These are phyloP conservation scores for Enteromius argenteus DNA, from an alignment of 2,797 vertebrate genomes.

Conservation along the genomic window DNA sequence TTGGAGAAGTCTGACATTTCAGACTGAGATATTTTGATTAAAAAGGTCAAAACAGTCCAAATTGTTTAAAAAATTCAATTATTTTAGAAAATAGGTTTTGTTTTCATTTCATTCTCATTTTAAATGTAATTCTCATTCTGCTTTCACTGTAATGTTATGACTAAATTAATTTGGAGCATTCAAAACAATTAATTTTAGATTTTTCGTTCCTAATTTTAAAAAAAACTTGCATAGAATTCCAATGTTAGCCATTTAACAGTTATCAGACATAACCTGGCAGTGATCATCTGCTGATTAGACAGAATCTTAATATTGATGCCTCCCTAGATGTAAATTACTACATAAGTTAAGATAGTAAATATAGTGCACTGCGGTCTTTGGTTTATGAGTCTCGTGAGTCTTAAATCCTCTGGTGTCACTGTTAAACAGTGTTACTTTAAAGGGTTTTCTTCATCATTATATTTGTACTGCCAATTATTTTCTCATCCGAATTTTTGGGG, in stretches of 20 bases:
- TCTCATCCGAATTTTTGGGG: not conserved
- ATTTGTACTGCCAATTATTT: constrained; percentile 21
- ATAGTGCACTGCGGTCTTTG: not conserved
- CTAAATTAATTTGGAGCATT: not conserved
- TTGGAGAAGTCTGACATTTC: not conserved
- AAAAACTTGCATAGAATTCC: not conserved
- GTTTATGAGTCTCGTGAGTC: not conserved
- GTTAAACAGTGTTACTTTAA: not conserved
- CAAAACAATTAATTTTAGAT: not conserved
- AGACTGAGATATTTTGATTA: not conserved
- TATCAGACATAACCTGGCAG: not conserved
- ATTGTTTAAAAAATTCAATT: not conserved
- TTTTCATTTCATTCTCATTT: not conserved
- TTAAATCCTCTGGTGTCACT: not conserved
- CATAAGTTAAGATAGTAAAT: not conserved
- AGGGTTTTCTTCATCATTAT: constrained; percentile 16
- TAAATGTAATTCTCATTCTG: not conserved
- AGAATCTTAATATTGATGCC: not conserved
- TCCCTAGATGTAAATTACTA: not conserved
- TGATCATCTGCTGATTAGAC: not conserved
- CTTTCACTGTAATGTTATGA: not conserved
- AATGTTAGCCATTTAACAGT: not conserved
- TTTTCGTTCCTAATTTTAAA: not conserved
- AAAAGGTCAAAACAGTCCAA: not conserved
- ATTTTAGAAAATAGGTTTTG: not conserved